Conservation (phyloP, 2,888 invertebrate genomes). For the Deilephila porcellus region DNA sequence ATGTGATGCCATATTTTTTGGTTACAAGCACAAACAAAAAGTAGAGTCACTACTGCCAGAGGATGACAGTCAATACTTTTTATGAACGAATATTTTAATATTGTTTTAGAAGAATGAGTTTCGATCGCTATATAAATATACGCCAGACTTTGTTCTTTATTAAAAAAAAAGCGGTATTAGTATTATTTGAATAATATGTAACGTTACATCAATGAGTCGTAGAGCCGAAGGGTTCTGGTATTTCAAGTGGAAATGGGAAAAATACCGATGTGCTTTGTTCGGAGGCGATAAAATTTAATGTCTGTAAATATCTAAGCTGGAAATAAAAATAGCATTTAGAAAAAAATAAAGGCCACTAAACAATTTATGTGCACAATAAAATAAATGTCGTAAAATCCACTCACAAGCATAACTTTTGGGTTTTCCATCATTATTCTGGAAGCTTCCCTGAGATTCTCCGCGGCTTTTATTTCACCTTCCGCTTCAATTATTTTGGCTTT, state of each 20-base stretch:
- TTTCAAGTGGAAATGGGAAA: slow-evolving; percentile 65
- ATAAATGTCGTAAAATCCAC: slow-evolving; percentile 22
- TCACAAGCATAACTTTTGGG: slow-evolving; percentile 64
- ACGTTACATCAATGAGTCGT: slow-evolving; percentile 3
- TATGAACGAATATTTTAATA: not conserved
- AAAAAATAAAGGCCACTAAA: not conserved
- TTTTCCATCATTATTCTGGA: slow-evolving; percentile 58
- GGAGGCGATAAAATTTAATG: slow-evolving; percentile 58
- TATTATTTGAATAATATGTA: no score
- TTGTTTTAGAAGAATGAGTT: not conserved
- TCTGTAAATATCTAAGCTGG: slow-evolving; percentile 68
- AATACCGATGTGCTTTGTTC: slow-evolving; percentile 57
- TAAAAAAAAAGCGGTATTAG: no score
- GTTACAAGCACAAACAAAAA: not conserved
- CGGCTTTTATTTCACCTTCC: slow-evolving; percentile 67
- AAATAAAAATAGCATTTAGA: slow-evolving; percentile 39
- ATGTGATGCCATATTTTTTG: not conserved
- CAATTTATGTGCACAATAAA: not conserved
- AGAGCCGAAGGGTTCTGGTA: slow-evolving; percentile 43
- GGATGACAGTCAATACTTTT: not conserved
- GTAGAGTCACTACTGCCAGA: not conserved
- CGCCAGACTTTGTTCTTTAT: no score
- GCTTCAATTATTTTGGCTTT: slow-evolving; percentile 69
- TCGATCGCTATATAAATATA: not conserved
- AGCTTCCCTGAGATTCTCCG: slow-evolving; percentile 61